Conservation (phyloP, 2,888 invertebrate species). For the Andricus quercusramuli region DNA sequence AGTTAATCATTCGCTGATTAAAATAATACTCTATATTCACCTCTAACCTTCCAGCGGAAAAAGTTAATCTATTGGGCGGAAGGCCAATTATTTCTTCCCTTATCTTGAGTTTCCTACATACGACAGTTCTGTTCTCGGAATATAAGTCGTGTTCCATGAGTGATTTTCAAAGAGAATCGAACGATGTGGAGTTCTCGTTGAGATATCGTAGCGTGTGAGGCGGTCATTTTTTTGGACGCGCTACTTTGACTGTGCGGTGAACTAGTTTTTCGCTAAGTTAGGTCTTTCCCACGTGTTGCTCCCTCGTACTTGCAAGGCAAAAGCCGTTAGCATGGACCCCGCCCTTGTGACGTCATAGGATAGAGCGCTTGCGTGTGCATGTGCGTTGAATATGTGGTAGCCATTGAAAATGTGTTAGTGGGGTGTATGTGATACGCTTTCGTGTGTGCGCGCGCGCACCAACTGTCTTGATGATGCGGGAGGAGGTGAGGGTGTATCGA, state of each 20-base stretch:
- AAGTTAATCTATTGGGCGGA: constrained; percentile 28
- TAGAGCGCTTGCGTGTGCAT: constrained; percentile 62
- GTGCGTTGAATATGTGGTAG: constrained; percentile 47
- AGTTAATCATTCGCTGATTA: constrained; percentile 29
- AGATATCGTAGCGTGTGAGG: neutral
- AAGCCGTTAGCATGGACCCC: constrained; percentile 74
- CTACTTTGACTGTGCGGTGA: constrained; percentile 41
- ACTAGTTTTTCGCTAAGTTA: constrained; percentile 54
- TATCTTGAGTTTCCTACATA: neutral
- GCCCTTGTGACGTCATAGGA: constrained; percentile 75
- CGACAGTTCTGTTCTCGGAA: neutral
- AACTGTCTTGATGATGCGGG: constrained; percentile 46
- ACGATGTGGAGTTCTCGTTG: neutral
- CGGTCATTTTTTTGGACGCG: constrained; percentile 2
- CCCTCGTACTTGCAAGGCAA: constrained; percentile 60
- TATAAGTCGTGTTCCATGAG: neutral
- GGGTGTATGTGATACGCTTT: constrained; percentile 40
- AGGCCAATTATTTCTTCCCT: constrained; percentile 7
- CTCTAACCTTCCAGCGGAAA: neutral
- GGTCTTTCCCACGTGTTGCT: constrained; percentile 74
- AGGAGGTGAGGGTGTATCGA: constrained; percentile 69
- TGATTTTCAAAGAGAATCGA: neutral
- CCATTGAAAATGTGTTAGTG: constrained; percentile 46
- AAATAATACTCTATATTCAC: constrained; percentile 37
- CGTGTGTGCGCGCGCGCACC: constrained; percentile 55